A percentile compares a stretch with the other conserved stretches of the same genome.
phyloP scores from a whole-genome alignment of 2,797 vertebrate species.

The Muscicapa comitata region DNA sequence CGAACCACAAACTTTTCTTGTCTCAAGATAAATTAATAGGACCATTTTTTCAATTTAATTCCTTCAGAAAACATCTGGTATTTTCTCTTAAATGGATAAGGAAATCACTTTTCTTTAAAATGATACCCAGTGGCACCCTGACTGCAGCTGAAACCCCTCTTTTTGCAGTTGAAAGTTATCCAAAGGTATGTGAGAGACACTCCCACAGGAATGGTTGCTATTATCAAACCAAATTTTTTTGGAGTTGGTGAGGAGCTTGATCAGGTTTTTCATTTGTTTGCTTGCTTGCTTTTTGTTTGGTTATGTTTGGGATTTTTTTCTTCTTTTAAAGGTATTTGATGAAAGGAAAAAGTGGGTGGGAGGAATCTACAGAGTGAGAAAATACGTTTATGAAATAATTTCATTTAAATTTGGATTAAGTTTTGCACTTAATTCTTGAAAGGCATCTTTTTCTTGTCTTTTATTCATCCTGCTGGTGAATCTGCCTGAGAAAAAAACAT shows the following conservation, averaged over 20 bases:
- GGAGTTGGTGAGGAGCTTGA: fast-evolving
- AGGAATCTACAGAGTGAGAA: background rate
- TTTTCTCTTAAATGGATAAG: background rate
- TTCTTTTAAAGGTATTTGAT: background rate
- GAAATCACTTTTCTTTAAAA: background rate
- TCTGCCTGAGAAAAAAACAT: background rate
- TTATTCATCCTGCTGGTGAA: background rate
- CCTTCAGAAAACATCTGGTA: background rate
- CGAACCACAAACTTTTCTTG: background rate
- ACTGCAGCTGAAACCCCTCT: background rate
- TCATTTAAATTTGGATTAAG: background rate
- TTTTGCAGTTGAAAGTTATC: background rate
- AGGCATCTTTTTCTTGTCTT: background rate
- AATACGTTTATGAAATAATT: background rate
- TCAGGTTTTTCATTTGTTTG: background rate
- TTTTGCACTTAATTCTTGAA: background rate
- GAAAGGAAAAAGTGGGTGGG: background rate
- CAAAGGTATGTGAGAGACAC: background rate
- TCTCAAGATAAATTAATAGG: background rate
- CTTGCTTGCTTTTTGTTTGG: background rate
- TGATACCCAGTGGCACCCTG: too few relatives aligned
- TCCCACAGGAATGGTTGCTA: background rate
- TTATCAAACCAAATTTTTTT: background rate
- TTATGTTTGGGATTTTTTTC: background rate
- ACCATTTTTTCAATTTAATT: background rate